Evolutionary conservation across 2,113 vertebrate genomes (phyloP), one percentile per base, ranked within the genome.

Genomic region (Madoqua kirkii): DNA sequence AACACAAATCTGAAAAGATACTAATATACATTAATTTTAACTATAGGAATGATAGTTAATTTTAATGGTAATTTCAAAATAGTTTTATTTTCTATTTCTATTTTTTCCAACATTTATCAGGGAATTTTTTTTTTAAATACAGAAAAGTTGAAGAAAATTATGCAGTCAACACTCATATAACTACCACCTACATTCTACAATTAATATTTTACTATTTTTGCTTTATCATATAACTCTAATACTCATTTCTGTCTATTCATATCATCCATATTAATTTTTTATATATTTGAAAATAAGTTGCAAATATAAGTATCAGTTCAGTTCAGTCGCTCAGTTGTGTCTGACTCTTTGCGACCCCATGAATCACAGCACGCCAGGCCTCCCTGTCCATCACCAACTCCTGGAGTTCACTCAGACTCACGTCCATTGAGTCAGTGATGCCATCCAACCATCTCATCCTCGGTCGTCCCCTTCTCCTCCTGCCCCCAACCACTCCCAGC

Each of bases 271-370:
- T 50, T 87, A 31, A 27, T 87, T 78, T 83, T 27, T 57, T 9
- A 9, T 23, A 57, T 59, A 60, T 95, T 97, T 98, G 94, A 98
- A 96, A 95, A 25, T 81, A 92, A 96, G 25, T 85, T 89, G 23
- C 64, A 78, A 84, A 25, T 25, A 54, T 62, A 23, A 60, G 29
- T 52, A 50, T 14, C 57, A 59, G 57, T 59, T 87, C 82, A 60
- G 59, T 60, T 60, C 59, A 60, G 12, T 29, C 0, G 5, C 12
- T 60, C 59, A 60, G 59, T 60, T 0, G 0, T 60, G 59, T 31
- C 59, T 1, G 27, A 60, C 5, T 60, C 2, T 31, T 60, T 60
- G 27, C 0, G 12, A 29, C 59, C 59, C 59, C 27, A 6, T 29
- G 27, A 60, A 29, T 31, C 0, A 5, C 2, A 14, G 59, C 27